These are phyloP conservation scores for Phalera bucephala DNA, from an alignment of 2,888 invertebrate species.

Conservation along the genomic window DNA sequence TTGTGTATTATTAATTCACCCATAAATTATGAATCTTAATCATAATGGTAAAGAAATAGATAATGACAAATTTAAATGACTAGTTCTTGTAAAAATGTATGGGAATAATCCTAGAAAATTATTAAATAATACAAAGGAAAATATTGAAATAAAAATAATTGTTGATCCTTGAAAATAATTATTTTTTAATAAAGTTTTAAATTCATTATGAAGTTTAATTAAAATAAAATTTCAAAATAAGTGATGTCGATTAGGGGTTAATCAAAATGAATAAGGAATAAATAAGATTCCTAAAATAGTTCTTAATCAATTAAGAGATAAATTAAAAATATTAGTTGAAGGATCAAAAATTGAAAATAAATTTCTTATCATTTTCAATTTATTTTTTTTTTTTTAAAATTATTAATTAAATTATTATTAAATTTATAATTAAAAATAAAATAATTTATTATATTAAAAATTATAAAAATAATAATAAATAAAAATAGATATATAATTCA, in stretches of 20 bases:
- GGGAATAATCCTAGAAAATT: conserved; percentile 88
- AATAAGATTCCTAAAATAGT: conserved; percentile 75
- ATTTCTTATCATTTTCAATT: conserved; percentile 86
- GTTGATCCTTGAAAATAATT: conserved; percentile 72
- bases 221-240: conserved; percentile 75
- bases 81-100: conserved; percentile 87
- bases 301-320: conserved; percentile 85
- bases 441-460: conserved; percentile 80
- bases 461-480: conserved; percentile 61
- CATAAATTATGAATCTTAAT: conserved; percentile 85
- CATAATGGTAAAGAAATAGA: conserved; percentile 85
- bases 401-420: conserved; percentile 41
- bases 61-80: conserved; percentile 84
- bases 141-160: conserved; percentile 82
- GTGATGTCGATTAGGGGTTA: conserved; percentile 77
- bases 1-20: conserved; percentile 84
- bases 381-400: conserved; percentile 45
- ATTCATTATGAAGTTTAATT: conserved; percentile 77
- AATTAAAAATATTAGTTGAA: conserved; percentile 70
- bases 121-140: conserved; percentile 84
- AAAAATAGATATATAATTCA: conserved; percentile 76
- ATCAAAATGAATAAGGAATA: conserved; percentile 79
- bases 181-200: conserved; percentile 79
- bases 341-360: conserved; percentile 88
- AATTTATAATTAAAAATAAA: conserved; percentile 59